Conservation (phyloP, 2,113 vertebrate genomes). For the Hemiscyllium ocellatum region DNA sequence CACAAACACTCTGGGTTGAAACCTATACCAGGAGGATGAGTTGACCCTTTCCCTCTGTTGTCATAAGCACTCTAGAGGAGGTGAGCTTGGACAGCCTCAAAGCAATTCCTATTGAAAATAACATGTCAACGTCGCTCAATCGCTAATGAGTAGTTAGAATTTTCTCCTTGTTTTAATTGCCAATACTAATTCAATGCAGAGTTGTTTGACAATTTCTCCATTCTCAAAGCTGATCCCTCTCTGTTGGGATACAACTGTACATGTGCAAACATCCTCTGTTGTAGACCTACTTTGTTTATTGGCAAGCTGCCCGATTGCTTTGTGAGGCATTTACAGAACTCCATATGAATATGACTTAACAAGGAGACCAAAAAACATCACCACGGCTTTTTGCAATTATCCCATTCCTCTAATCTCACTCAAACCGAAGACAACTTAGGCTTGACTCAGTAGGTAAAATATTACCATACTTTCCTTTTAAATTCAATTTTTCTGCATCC, state of each 20-base stretch:
- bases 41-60: neutral
- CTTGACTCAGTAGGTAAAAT: neutral
- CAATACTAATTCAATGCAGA: neutral
- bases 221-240: neutral
- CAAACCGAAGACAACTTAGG: neutral
- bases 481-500: neutral
- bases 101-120: neutral
- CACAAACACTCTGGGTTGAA: neutral
- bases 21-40: neutral
- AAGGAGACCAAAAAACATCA: neutral
- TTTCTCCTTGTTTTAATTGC: neutral
- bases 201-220: neutral
- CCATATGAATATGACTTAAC: neutral
- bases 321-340: neutral
- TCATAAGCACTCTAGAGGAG: neutral
- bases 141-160: neutral
- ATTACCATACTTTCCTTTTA: neutral
- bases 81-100: neutral
- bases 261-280: neutral
- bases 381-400: neutral
- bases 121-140: neutral
- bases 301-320: neutral
- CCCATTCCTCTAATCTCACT: neutral
- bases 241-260: neutral
- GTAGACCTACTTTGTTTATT: neutral